Conservation (phyloP, 2,888 invertebrate genomes). For the Aspidiotus destructor region DNA sequence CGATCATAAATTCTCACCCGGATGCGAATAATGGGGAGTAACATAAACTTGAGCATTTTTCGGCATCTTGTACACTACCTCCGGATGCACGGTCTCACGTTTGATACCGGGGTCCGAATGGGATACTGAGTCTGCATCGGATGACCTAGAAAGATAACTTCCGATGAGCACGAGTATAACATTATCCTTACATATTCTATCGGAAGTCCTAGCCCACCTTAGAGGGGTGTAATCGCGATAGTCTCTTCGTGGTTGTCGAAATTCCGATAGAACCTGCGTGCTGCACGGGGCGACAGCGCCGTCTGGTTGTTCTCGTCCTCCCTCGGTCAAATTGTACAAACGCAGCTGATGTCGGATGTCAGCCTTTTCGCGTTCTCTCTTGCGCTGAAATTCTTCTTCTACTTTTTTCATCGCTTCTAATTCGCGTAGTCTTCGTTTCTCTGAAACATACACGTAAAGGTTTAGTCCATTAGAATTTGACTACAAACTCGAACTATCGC, state of each 20-base stretch:
- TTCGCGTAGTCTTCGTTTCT: slow-evolving; percentile 63
- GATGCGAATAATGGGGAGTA: slow-evolving; percentile 35
- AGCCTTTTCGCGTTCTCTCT: slow-evolving; percentile 54
- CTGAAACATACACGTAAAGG: slow-evolving; percentile 39
- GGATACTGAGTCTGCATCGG: slow-evolving; percentile 26
- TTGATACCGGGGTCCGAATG: slow-evolving; percentile 29
- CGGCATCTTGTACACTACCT: slow-evolving; percentile 52
- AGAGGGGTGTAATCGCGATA: slow-evolving; percentile 45
- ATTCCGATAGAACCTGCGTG: slow-evolving; percentile 49
- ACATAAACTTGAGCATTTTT: slow-evolving; percentile 42
- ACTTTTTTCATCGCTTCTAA: slow-evolving; percentile 74
- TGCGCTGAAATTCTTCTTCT: slow-evolving; percentile 77
- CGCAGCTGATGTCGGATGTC: slow-evolving; percentile 62
- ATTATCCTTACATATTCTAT: not conserved
- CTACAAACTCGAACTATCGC: not conserved
- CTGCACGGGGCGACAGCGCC: slow-evolving; percentile 56
- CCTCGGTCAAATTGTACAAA: slow-evolving; percentile 56
- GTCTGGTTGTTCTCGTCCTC: slow-evolving; percentile 56
- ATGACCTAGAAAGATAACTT: not conserved
- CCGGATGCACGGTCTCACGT: slow-evolving; percentile 45
- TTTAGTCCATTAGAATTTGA: not conserved
- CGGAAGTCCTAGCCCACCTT: slow-evolving; percentile 7
- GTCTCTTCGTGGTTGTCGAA: slow-evolving; percentile 48
- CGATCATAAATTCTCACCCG: slow-evolving; percentile 1
- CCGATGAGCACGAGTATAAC: too few relatives aligned